These are phyloP conservation scores for Poecilobothrus nobilitatus DNA, from an alignment of 2,888 invertebrate species.

Conservation along the genomic window DNA sequence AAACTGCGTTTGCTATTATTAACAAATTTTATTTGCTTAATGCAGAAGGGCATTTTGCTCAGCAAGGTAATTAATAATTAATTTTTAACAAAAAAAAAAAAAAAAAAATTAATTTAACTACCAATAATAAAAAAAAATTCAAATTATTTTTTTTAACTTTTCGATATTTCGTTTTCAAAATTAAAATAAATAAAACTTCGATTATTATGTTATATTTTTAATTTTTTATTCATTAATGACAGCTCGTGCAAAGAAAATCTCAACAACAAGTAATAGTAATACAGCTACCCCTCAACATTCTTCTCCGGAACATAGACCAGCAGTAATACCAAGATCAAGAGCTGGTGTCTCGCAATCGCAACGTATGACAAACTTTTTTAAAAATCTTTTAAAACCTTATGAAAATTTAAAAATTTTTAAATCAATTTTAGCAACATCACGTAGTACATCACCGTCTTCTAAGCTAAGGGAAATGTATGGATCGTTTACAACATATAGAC, in stretches of 20 bases:
- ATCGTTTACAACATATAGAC: constrained; percentile 37
- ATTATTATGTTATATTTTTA: constrained; percentile 11
- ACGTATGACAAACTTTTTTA: constrained; percentile 54
- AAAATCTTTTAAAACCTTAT: not conserved
- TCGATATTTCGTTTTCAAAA: not conserved
- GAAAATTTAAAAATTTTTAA: constrained; percentile 9
- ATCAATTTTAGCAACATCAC: constrained; percentile 74
- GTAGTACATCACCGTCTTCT: constrained; percentile 89
- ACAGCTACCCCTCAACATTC: constrained; percentile 27
- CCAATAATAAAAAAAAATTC: constrained; percentile 12
- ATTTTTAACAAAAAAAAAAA: constrained; percentile 8
- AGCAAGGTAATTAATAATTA: constrained; percentile 49
- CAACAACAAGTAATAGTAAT: constrained; percentile 37
- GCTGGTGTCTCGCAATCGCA: constrained; percentile 84
- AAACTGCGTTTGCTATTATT: constrained; percentile 15
- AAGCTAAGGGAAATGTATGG: constrained; percentile 63
- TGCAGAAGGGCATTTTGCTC: constrained; percentile 56
- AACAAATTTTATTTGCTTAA: constrained; percentile 11
- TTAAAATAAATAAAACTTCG: not conserved
- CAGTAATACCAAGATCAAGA: constrained; percentile 49
- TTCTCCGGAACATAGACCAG: constrained; percentile 53
- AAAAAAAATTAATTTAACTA: constrained; percentile 10
- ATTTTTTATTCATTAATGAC: constrained; percentile 18
- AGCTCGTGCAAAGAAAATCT: constrained; percentile 61
- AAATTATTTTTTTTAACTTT: not conserved